Percentiles rank a stretch among this genome's conserved stretches.
These are phyloP conservation scores for Calliphora vicina DNA, from an alignment of 1,140 invertebrate species.

Conservation along the genomic window DNA sequence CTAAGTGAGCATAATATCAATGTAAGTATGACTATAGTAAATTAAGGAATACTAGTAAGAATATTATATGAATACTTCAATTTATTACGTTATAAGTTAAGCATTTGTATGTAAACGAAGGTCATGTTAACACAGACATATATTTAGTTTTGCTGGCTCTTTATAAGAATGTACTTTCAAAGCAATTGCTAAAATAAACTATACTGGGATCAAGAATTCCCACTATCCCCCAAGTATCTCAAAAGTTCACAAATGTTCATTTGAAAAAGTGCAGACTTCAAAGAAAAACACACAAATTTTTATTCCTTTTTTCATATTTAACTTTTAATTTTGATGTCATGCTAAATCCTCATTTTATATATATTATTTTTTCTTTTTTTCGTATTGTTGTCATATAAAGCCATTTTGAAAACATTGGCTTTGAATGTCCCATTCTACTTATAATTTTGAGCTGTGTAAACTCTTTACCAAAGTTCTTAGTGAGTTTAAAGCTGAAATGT, in stretches of 20 bases:
- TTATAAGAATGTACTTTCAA: background rate
- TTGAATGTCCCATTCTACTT: background rate
- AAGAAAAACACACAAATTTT: background rate
- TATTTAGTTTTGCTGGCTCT: too few relatives aligned
- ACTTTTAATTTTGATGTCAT: conserved; percentile 8
- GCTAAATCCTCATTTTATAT: background rate
- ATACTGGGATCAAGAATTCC: background rate
- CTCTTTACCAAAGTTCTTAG: conserved; percentile 7
- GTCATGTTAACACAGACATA: too few relatives aligned
- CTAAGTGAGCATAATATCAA: conserved; percentile 67
- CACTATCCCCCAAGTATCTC: background rate
- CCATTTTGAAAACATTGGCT: background rate
- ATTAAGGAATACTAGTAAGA: too few relatives aligned
- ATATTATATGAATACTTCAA: too few relatives aligned
- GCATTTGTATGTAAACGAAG: too few relatives aligned
- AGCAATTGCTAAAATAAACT: background rate
- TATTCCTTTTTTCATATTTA: conserved; percentile 4
- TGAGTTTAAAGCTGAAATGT: conserved; percentile 12
- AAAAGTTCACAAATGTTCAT: too few relatives aligned
- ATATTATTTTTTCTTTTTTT: background rate
- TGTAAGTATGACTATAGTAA: conserved; percentile 54
- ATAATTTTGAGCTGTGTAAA: conserved; percentile 7
- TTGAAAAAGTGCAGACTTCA: background rate
- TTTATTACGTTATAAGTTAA: too few relatives aligned
- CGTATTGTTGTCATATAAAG: background rate